Base-by-base conservation (phyloP, 30 jellyfish, hydroid and myxozoan genomes). In the Nemopilema nomurai region DNA sequence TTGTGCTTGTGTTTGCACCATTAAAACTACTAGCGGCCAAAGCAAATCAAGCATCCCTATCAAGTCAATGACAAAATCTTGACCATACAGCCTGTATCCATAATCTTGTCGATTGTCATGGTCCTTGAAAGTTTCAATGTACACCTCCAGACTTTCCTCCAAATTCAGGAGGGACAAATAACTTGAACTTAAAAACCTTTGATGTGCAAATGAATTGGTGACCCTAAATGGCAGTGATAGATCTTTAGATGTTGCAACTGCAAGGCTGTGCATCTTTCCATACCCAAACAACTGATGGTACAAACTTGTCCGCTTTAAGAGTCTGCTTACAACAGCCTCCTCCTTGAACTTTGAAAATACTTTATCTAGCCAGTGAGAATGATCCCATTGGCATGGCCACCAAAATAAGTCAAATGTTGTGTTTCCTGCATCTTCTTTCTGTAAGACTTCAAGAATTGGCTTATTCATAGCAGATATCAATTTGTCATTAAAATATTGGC, bases 21-120 rank as follows among this genome's bases (percentile, higher is more conserved):
- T 81, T 18, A 81, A 21, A 19, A 63, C 83, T 22, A 81, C 90
- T 25, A 81, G 30, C 41, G 90, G 90, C 83, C 90, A 67, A 18
- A 81, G 49, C 85, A 81, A 0, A 69, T 81, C 76, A 16, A 67
- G 71, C 24, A 30, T 22, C 30, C 90, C 90, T 18, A 81, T 73
- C 16, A 67, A 30, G 29, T 81, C 90, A 27, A 27, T 66, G 25
- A 67, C 57, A 49, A 81, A 81, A 51, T 81, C 84, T 51, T 81
- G 90, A 18, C 90, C 90, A 69, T 49, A 67, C 27, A 81, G 24
- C 29, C 29, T 29, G 80, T 78, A 65, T 19, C 85, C 68, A 41
- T 18, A 31, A 31, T 81, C 90, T 24, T 66, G 51, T 62, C 90
- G 20, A 49, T 65, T 66, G 63, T 81, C 90, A 67, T 81, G 90